Evolutionary conservation across 1,140 invertebrate genomes (phyloP), one percentile per base, ranked within the genome.

Genomic region (Anastatus disparis): DNA sequence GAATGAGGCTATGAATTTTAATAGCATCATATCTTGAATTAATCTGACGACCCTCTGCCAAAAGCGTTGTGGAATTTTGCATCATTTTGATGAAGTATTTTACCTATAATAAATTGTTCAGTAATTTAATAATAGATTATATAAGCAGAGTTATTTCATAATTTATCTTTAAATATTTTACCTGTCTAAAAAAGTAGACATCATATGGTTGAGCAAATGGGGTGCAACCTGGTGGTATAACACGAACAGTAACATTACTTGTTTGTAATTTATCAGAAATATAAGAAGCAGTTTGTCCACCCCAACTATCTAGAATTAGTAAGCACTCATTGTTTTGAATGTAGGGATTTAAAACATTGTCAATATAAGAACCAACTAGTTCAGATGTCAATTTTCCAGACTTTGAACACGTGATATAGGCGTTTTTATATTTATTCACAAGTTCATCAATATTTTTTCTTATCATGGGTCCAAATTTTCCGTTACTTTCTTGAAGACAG

Each of bases 401-500:
- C 31, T 44, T 58, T 2, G 65, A 67, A 35, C 48, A 55, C 4
- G 13, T 42, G 2, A 66, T 13, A 24, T 12, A 4, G 3, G 53
- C 35, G 26, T 50, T 65, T 31, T 24, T 24, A 17, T 55, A 55
- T 42, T 55, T 17, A 24, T 55, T 27, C 3, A 2, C 3, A 2
- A 66, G 9, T 2, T 26, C 2, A 44, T 55, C 17, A 12, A 66
- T 24, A 3, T 22, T n/a, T 53, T 65, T 17, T 52, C 38, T 2
- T 3, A 65, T 48, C 53, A 6, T 17, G 3, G 46, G 48, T 35
- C 62, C 62, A 65, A 65, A 65, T 17, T 6, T 31, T 13, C 20
- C 40, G 6, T 44, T 35, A 22, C 13, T 26, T 53, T 65, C 62
- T 52, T 65, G 62, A 10, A 65, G 22, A n/a, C 62, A 65, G 13